Evolutionary conservation across 2,797 vertebrate species (phyloP).

Genomic region (Loriculus beryllinus): DNA sequence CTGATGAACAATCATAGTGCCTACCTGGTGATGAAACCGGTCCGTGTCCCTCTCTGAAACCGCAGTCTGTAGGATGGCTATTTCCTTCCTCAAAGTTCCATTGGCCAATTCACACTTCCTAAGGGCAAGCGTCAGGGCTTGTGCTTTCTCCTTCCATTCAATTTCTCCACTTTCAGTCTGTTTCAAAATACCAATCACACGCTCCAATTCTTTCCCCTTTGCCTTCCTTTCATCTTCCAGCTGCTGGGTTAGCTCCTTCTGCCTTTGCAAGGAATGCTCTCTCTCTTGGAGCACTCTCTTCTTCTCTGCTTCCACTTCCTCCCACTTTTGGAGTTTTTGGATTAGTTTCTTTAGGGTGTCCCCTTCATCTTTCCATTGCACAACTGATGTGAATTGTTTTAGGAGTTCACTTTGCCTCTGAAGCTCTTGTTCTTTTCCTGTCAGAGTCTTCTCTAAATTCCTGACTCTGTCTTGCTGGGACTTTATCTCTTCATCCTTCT

Average conservation of each 20-base stretch:
- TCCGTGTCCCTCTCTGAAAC: neutral
- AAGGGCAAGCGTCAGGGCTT: constrained; percentile 51
- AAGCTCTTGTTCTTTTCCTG: constrained; percentile 37
- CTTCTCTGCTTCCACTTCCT: constrained; percentile 12
- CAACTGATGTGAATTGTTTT: constrained; percentile 3
- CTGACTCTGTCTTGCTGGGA: constrained; percentile 19
- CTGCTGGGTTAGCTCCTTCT: constrained; percentile 1
- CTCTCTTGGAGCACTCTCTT: constrained; percentile 4
- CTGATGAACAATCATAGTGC: neutral
- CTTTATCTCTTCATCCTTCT: constrained; percentile 58
- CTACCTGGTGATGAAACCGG: neutral
- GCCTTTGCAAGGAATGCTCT: neutral
- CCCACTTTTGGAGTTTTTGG: constrained; percentile 15
- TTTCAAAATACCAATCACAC: constrained; percentile 69
- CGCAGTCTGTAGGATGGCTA: neutral
- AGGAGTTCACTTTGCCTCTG: constrained; percentile 20
- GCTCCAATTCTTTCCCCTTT: constrained; percentile 39
- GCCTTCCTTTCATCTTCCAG: constrained; percentile 21
- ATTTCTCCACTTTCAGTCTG: constrained; percentile 79
- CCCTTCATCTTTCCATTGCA: neutral
- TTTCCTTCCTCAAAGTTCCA: neutral
- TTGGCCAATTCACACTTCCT: constrained; percentile 56
- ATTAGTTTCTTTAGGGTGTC: constrained; percentile 1
- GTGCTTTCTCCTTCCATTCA: constrained; percentile 75
- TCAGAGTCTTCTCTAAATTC: constrained; percentile 17